phyloP scores from a whole-genome alignment of 2,113 vertebrate genomes.

The Chunga burmeisteri region DNA sequence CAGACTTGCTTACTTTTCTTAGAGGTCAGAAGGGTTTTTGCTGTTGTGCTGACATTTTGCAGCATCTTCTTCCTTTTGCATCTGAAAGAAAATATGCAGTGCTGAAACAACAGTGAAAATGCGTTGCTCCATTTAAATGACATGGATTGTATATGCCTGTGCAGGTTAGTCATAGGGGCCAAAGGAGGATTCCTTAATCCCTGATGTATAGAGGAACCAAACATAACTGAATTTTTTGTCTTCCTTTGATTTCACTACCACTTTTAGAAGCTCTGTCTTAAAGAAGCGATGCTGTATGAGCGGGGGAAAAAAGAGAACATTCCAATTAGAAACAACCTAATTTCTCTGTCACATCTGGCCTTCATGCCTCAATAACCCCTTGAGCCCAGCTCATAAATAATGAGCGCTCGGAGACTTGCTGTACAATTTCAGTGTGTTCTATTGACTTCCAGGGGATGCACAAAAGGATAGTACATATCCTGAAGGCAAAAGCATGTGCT shows the following conservation, averaged over 20 bases:
- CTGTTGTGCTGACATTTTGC: not conserved
- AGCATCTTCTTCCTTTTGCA: not conserved
- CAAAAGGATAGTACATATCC: not conserved
- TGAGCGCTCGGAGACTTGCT: not conserved
- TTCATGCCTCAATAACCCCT: slow-evolving; percentile 16
- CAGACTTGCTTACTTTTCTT: not conserved
- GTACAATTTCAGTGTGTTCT: not conserved
- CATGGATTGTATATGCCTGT: not conserved
- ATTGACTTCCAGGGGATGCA: not conserved
- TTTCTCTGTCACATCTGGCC: slow-evolving; percentile 12
- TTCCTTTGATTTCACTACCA: not conserved
- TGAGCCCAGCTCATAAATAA: slow-evolving; percentile 19
- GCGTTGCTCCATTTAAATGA: not conserved
- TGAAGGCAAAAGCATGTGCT: not conserved
- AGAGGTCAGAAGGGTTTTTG: not conserved
- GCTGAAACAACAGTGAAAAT: not conserved
- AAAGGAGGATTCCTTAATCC: not conserved
- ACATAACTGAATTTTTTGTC: not conserved
- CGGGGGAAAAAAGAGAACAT: not conserved
- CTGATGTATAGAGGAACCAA: not conserved
- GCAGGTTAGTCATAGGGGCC: not conserved
- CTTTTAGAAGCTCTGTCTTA: not conserved
- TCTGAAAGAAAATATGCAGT: not conserved
- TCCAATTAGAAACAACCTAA: not conserved
- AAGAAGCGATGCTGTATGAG: not conserved